Evolutionary conservation across 2,113 vertebrate species (phyloP), one percentile per base, ranked within the genome.

Genomic region (Hyperopisus bebe): DNA sequence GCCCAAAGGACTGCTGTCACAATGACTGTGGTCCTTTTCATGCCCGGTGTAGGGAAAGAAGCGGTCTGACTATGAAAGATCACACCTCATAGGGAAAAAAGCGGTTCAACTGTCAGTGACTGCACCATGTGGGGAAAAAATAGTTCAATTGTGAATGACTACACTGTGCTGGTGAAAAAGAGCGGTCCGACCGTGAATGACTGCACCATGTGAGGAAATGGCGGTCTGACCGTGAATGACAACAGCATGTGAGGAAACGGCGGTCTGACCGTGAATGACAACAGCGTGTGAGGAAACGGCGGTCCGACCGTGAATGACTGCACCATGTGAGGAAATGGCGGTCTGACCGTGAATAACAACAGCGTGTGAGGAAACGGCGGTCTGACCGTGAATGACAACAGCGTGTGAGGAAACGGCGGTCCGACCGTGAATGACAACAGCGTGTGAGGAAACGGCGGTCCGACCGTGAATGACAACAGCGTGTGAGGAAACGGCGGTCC

Each of bases 251-350:
- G 51, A 24, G 10, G 62, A 9, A 27, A 66, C 0, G 0, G 62
- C 5, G 2, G 62, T 27, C 24, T 0, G 24, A 66, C n/a, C 21
- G n/a, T 66, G 62, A 66, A 27, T 66, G 62, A 10, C n/a, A 10
- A 8, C 62, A 51, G 3, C 13, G 3, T 3, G 3, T 51, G 50
- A 3, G 13, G 50, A 15, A 51, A 51, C 1, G 1, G 50, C 1
- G 50, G 15, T 51, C 3, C 0, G 50, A 51, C 50, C 13, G 13
- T 70, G 62, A 70, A 31, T 62, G 58, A 27, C 58, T 15, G 50
- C 50, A 51, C 55, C 8, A 5, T 21, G 0, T 19, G 5, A 2
- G 1, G 19, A 7, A 55, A 55, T 0, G 0, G 53, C 5, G 5
- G 53, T 7, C 53, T 0, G 19, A 21, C 19, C 2, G 19, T 24